Percentiles rank a stretch among this genome's conserved stretches.
phyloP scores from a whole-genome alignment of 2,113 vertebrate species.

The Nematolebias whitei region DNA sequence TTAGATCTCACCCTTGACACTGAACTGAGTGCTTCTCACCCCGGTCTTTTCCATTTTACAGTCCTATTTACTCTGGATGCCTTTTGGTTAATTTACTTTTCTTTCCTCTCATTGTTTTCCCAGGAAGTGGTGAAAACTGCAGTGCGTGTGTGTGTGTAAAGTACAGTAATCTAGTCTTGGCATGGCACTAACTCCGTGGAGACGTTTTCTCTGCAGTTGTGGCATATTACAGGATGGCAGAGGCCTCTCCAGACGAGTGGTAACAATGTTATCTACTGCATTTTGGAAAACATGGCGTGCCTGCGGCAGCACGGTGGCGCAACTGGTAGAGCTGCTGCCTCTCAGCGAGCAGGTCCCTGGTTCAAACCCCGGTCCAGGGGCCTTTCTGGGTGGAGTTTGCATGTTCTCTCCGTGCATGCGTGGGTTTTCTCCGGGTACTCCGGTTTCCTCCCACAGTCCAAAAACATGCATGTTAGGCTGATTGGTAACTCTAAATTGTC shows the following conservation, averaged over 20 bases:
- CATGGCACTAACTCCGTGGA: constrained; percentile 45
- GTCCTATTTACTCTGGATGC: constrained; percentile 64
- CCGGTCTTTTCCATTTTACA: constrained; percentile 67
- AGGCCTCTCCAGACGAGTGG: constrained; percentile 43
- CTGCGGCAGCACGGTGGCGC: too few relatives aligned
- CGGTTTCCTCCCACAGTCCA: too few relatives aligned
- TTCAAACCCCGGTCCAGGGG: too few relatives aligned
- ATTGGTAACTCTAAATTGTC: too few relatives aligned
- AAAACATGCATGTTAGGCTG: too few relatives aligned
- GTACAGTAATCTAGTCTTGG: constrained; percentile 55
- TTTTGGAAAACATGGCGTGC: constrained; percentile 61
- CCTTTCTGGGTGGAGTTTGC: too few relatives aligned
- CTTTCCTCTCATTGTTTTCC: constrained; percentile 79
- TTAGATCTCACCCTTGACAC: constrained; percentile 69
- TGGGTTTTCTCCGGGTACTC: too few relatives aligned
- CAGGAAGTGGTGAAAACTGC: constrained; percentile 77
- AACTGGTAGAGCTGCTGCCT: too few relatives aligned
- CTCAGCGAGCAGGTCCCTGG: too few relatives aligned
- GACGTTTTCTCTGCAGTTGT: constrained; percentile 52
- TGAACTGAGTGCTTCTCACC: constrained; percentile 56
- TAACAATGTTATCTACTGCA: constrained; percentile 54
- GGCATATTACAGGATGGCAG: constrained; percentile 58
- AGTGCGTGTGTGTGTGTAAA: constrained; percentile 45
- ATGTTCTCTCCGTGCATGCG: too few relatives aligned
- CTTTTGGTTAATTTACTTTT: constrained; percentile 78